A percentile compares a stretch with the other conserved stretches of the same genome.
Evolutionary conservation across 2,113 vertebrate species (phyloP).

Genomic region (Macquaria ambigua): DNA sequence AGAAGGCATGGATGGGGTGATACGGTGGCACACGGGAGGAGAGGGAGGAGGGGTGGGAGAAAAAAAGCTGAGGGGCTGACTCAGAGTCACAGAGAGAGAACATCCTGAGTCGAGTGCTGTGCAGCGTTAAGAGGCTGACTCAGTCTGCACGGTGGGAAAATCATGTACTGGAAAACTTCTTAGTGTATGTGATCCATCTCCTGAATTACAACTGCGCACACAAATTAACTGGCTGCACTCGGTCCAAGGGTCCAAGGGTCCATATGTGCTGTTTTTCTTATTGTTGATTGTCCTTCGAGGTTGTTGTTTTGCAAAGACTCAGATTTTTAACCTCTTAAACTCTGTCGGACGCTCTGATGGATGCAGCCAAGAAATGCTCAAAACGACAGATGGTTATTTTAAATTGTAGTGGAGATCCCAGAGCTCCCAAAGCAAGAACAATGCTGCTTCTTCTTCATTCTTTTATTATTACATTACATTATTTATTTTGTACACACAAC

Average conservation of each 20-base stretch:
- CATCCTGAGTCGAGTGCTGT: slow-evolving; percentile 37
- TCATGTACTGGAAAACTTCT: slow-evolving; percentile 46
- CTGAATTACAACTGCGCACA: neutral
- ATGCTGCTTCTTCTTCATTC: too few relatives aligned
- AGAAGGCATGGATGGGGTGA: neutral
- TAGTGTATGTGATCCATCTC: slow-evolving; percentile 31
- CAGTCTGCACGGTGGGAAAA: slow-evolving; percentile 40
- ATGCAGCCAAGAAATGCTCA: neutral
- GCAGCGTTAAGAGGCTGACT: slow-evolving; percentile 60
- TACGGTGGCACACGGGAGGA: neutral
- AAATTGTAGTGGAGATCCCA: neutral
- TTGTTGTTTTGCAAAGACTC: neutral
- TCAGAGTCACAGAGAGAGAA: slow-evolving; percentile 49
- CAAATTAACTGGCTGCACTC: neutral
- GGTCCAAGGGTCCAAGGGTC: neutral
- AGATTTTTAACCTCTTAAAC: neutral
- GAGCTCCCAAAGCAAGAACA: too few relatives aligned
- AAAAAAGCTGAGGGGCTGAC: slow-evolving; percentile 23
- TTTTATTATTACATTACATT: too few relatives aligned
- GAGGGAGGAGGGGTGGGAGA: neutral
- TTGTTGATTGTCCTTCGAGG: neutral
- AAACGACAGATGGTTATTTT: neutral
- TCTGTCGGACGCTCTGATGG: neutral
- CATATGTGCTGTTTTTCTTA: too few relatives aligned
- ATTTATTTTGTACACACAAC: too few relatives aligned